Conservation (phyloP, 2,113 vertebrate species). For the Emydocephalus ijimae region DNA sequence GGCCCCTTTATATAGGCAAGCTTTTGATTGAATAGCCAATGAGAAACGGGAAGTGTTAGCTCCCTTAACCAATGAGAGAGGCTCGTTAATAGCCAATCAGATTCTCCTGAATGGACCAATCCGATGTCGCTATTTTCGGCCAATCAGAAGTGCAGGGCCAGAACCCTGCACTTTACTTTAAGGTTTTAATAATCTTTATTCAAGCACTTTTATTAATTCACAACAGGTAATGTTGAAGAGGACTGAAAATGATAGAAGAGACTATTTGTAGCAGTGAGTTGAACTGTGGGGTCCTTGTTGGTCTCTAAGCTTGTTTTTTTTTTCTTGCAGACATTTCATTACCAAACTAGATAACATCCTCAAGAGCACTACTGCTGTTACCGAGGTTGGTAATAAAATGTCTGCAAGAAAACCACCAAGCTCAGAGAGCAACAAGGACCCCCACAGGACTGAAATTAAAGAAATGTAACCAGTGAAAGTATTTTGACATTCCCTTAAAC, state of each 20-base stretch:
- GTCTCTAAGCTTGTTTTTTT: neutral
- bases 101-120: too few species aligned
- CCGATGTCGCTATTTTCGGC: too few species aligned
- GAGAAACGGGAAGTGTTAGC: too few species aligned
- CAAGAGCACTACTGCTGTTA: neutral
- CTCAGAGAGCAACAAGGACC: neutral
- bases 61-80: too few species aligned
- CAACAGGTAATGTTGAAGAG: neutral
- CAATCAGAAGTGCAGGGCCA: too few species aligned
- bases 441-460: neutral
- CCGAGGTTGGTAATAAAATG: neutral
- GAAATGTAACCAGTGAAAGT: neutral
- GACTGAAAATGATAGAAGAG: neutral
- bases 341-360: neutral
- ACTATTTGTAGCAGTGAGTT: neutral
- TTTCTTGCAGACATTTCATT: neutral
- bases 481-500: neutral
- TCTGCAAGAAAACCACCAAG: neutral
- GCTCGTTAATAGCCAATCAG: too few species aligned
- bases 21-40: too few species aligned
- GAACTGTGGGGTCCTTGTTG: neutral
- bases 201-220: too few species aligned
- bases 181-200: too few species aligned
- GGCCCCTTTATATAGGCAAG: too few species aligned
- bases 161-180: too few species aligned